These are phyloP conservation scores for Phyto melanocephala DNA, from an alignment of 2,888 invertebrate genomes.

Conservation along the genomic window DNA sequence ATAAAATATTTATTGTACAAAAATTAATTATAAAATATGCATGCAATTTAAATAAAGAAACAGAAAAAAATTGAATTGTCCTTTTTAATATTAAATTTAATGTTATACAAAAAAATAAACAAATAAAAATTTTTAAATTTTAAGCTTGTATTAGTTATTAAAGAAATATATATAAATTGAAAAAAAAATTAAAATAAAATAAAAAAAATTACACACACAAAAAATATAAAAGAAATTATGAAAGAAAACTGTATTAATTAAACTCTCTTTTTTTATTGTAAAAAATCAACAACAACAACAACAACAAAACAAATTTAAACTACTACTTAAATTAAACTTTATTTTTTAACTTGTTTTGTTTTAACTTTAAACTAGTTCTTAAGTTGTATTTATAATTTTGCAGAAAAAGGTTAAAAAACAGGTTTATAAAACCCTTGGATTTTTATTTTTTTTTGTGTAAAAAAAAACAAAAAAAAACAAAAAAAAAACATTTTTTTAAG, in stretches of 20 bases:
- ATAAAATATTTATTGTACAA: conserved; percentile 62
- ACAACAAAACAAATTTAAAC: not conserved
- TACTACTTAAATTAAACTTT: conserved; percentile 6
- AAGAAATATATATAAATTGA: no score
- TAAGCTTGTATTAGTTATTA: conserved; percentile 67
- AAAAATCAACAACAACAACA: not conserved
- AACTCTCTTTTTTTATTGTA: not conserved
- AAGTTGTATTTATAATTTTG: no score
- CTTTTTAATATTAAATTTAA: conserved; percentile 69
- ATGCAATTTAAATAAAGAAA: conserved; percentile 72
- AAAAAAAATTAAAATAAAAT: conserved; percentile 44
- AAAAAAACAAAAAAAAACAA: conserved; percentile 3
- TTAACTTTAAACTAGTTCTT: not conserved
- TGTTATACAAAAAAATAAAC: conserved; percentile 57
- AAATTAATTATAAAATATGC: conserved; percentile 66
- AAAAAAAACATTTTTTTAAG: conserved; percentile 28
- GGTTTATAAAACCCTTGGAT: conserved; percentile 37
- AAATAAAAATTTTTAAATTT: conserved; percentile 63
- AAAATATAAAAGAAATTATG: conserved; percentile 16
- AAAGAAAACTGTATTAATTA: not conserved
- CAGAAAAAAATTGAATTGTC: conserved; percentile 67
- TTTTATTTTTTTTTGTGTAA: conserved; percentile 19
- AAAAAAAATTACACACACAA: conserved; percentile 48
- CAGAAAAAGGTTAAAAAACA: not conserved
- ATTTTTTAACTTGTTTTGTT: not conserved